A percentile compares a stretch with the other conserved stretches of the same genome.
Evolutionary conservation across 2,888 invertebrate species (phyloP).

Genomic region (Onchidella celtica): DNA sequence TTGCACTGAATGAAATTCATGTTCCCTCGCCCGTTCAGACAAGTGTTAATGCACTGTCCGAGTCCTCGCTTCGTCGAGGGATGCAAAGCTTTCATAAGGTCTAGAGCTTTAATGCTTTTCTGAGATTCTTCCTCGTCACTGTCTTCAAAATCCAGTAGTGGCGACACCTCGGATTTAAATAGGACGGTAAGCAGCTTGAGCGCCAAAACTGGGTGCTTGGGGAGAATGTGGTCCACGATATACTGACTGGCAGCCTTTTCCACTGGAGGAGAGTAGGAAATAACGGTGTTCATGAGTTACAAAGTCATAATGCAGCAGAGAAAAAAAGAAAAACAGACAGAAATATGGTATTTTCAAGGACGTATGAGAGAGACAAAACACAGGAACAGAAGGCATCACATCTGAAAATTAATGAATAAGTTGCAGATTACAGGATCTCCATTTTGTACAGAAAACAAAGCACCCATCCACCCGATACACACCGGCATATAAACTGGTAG

Average conservation of each 20-base stretch:
- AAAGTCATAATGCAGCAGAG: too few species aligned
- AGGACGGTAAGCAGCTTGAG: conserved; percentile 16
- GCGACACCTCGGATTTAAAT: too few species aligned
- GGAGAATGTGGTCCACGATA: conserved; percentile 5
- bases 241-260: not conserved
- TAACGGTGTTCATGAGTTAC: too few species aligned
- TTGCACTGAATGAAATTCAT: conserved; percentile 73
- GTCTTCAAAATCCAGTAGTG: too few species aligned
- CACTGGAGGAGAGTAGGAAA: conserved; percentile 7
- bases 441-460: too few species aligned
- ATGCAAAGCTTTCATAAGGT: not conserved
- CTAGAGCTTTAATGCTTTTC: not conserved
- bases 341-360: not conserved
- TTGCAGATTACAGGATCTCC: too few species aligned
- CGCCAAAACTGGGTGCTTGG: conserved; percentile 17
- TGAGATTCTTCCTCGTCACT: not conserved
- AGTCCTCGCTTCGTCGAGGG: conserved; percentile 58
- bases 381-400: too few species aligned
- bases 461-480: too few species aligned
- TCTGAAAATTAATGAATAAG: too few species aligned
- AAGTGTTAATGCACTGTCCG: conserved; percentile 66
- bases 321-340: not conserved
- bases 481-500: too few species aligned
- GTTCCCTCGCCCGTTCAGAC: conserved; percentile 61
- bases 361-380: too few species aligned